Conservation (phyloP, 2,113 vertebrate species). For the Pangasianodon gigas region DNA sequence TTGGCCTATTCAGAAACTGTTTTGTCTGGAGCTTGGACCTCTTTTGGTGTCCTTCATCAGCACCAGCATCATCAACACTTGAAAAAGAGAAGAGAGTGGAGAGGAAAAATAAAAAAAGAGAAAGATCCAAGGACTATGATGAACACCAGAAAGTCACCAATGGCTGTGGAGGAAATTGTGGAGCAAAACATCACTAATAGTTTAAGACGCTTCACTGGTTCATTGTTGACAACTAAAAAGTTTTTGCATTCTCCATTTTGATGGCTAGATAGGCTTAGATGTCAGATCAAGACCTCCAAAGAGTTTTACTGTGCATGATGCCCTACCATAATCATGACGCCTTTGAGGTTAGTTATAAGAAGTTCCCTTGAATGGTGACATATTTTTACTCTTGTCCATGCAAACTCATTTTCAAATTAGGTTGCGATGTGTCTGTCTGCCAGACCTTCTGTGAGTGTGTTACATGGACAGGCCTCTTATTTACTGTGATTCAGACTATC, state of each 20-base stretch:
- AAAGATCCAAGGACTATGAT: constrained; percentile 61
- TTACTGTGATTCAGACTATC: constrained; percentile 3
- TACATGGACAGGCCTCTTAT: background rate
- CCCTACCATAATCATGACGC: background rate
- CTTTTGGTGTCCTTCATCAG: background rate
- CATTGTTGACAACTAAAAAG: background rate
- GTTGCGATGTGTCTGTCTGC: background rate
- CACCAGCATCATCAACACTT: background rate
- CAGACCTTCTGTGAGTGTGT: constrained; percentile 3
- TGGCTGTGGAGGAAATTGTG: constrained; percentile 47
- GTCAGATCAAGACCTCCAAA: background rate
- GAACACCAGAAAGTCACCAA: constrained; percentile 63
- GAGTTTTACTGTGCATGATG: background rate
- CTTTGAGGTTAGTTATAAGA: background rate
- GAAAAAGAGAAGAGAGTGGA: background rate
- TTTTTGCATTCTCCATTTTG: background rate
- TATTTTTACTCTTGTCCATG: background rate
- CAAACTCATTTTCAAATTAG: background rate
- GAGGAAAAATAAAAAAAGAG: background rate
- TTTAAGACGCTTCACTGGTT: background rate
- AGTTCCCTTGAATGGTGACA: background rate
- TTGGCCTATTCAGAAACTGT: background rate
- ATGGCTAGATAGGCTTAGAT: background rate
- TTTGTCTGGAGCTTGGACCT: background rate
- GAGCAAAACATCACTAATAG: background rate